These are phyloP conservation scores for Castor canadensis DNA, from an alignment of 2,113 vertebrate species.

Conservation along the genomic window DNA sequence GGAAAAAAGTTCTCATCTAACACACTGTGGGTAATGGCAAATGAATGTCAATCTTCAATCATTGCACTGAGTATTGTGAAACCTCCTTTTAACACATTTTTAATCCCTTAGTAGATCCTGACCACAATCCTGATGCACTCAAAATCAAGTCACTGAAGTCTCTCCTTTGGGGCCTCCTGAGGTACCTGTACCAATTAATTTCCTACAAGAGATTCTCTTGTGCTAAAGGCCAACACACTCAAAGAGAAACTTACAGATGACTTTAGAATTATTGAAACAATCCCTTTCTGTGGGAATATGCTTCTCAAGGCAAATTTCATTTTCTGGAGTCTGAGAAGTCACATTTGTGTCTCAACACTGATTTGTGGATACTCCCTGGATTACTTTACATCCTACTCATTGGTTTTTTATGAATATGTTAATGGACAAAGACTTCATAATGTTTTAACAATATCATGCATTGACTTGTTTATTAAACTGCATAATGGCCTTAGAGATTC, in stretches of 20 bases:
- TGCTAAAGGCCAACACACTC: slow-evolving; percentile 25
- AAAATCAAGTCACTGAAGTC: background rate
- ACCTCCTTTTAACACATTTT: background rate
- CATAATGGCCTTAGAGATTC: background rate
- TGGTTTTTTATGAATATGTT: background rate
- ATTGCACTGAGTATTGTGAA: background rate
- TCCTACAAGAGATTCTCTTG: background rate
- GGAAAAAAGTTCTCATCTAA: background rate
- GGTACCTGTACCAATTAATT: slow-evolving; percentile 8
- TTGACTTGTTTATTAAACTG: background rate
- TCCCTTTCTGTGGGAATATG: background rate
- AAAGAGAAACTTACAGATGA: background rate
- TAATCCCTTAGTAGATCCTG: background rate
- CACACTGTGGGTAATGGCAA: background rate
- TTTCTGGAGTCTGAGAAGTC: background rate
- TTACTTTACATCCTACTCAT: background rate
- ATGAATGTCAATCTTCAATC: background rate
- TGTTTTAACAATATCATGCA: background rate
- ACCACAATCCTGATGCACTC: background rate
- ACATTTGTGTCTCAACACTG: background rate
- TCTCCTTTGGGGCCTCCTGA: background rate
- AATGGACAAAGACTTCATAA: background rate
- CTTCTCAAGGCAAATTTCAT: slow-evolving; percentile 15
- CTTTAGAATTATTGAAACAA: background rate
- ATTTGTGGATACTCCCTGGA: background rate